Evolutionary conservation across 2,888 invertebrate genomes (phyloP), one percentile per base, ranked within the genome.

Genomic region (Melolontha melolontha): DNA sequence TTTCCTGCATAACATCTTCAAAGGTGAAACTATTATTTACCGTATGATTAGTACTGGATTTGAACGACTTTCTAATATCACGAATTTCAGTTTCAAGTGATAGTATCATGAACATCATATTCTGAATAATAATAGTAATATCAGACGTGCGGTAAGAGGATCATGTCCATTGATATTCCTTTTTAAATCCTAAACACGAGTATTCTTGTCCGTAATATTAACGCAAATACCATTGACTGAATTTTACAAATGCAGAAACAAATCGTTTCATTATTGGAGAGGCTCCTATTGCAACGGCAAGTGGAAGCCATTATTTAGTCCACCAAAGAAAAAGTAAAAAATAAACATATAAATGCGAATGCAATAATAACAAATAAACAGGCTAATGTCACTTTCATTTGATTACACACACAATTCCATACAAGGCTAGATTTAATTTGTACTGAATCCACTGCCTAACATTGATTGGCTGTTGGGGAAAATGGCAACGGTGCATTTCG

Each of bases 231-330:
- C 12, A 14, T 14, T 47, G 16, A 47, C 11, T 2, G 12, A 1
- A 47, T 12, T 47, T 47, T 47, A 14, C 47, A 47, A 16, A 47
- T 16, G 16, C 5, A 44, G 44, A 1, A 16, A 44, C 6, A n/a
- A 12, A 44, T 7, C 1, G 5, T 44, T 14, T 44, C 44, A 16
- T n/a, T 44, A n/a, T 47, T 14, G 16, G 16, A 1, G 12, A 47
- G 7, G 16, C 12, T 47, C 47, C 12, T 47, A 14, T 14, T 47
- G 47, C 47, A 47, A 47, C 12, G 47, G 12, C 47, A 47, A 14
- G 14, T 47, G 2, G 16, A 16, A 12, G 12, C 47, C 47, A 47
- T 47, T 29, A 6, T 29, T n/a, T n/a, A n/a, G n/a, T n/a, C n/a
- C n/a, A n/a, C n/a, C n/a, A n/a, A n/a, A n/a, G n/a, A n/a, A n/a